These are phyloP conservation scores for Drosophila hawaiiensis DNA, from an alignment of 2,888 invertebrate genomes.

Conservation along the genomic window DNA sequence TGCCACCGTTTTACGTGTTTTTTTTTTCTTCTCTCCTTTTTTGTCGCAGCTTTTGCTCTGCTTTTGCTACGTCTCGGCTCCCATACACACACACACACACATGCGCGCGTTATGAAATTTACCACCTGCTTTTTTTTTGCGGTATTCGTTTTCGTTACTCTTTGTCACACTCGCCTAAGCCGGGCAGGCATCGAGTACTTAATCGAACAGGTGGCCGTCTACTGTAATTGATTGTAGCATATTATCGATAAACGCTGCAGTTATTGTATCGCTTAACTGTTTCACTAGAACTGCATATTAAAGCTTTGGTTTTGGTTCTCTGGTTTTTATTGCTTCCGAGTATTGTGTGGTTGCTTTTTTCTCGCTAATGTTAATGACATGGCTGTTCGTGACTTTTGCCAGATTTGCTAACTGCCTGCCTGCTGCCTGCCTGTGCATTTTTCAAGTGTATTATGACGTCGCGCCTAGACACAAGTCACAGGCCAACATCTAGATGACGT, in stretches of 20 bases:
- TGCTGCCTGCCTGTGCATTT: slow-evolving; percentile 67
- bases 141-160: slow-evolving; percentile 30
- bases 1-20: slow-evolving; percentile 71
- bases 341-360: slow-evolving; percentile 53
- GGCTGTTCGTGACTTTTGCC: slow-evolving; percentile 74
- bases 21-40: slow-evolving; percentile 26
- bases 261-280: slow-evolving; percentile 36
- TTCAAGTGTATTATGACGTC: slow-evolving; percentile 78
- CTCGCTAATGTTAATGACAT: slow-evolving; percentile 65
- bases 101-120: slow-evolving; percentile 53
- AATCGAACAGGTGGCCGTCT: slow-evolving; percentile 72
- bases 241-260: slow-evolving; percentile 50
- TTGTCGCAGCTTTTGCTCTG: slow-evolving; percentile 15
- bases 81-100: slow-evolving; percentile 37
- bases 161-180: slow-evolving; percentile 35
- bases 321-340: slow-evolving; percentile 59
- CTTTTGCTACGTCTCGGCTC: slow-evolving; percentile 33
- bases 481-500: slow-evolving; percentile 4
- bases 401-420: slow-evolving; percentile 55
- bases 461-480: slow-evolving; percentile 70
- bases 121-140: slow-evolving; percentile 52
- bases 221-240: slow-evolving; percentile 23
- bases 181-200: slow-evolving; percentile 58
- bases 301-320: slow-evolving; percentile 21
- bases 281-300: slow-evolving; percentile 49